Base-by-base conservation (phyloP, 1,140 invertebrate species). In the Octopus bimaculoides region DNA sequence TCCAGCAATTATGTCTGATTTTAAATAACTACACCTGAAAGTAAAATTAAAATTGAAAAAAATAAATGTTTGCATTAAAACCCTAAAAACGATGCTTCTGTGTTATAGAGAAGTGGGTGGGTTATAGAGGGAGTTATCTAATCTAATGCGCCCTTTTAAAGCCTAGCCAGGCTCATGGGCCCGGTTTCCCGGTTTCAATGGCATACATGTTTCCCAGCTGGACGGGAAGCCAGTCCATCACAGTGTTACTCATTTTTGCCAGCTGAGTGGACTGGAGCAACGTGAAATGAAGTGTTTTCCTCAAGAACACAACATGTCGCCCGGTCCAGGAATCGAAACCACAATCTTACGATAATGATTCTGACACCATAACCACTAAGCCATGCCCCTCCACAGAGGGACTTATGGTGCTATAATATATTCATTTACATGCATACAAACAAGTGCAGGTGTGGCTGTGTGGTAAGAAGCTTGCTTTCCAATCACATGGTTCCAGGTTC, bases 1-100 rank as follows among this genome's bases (percentile, higher is more conserved):
- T 2, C 96, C 96, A 75, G 96, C 96, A n/a, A 90, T 88, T 26
- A 89, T 20, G 81, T 90, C 90, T 77, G 85, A 85, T 80, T 86
- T 84, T 8, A 89, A 80, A 55, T 85, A 77, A 6, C 80, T 75
- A 9, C 85, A 79, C 52, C 89, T 88, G 83, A 77, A 82, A 83
- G 54, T 79, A 71, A 74, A 71, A 80, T 77, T 12, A 78, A 55
- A n/a, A 17, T 78, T n/a, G 74, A 71, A 76, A 54, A 54, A 79
- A 74, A 66, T 77, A 71, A 75, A 56, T 54, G 26, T 71, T 12
- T 17, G 14, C 66, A 6, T n/a, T 1, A 10, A 9, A 71, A 12
- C 17, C 6, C 66, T 17, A 14, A n/a, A 17, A 61, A 41, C 3
- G 26, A 41, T 41, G 9, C 9, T 61, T 9, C 56, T 61, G 56